Base-by-base conservation (phyloP, 2,797 vertebrate genomes). In the Strix occidentalis region DNA sequence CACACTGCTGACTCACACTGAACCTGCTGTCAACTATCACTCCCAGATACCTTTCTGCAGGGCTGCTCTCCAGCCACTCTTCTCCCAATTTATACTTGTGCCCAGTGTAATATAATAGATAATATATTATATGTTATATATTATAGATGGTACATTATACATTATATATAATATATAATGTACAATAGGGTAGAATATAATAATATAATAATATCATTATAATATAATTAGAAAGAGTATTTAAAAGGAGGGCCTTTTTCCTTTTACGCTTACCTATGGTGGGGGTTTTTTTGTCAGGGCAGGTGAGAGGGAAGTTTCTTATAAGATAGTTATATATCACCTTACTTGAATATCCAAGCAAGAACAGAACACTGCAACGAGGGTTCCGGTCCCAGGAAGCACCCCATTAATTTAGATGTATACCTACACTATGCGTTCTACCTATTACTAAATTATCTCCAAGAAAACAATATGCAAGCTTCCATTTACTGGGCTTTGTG, bases 281-380 rank as follows among this genome's bases (percentile, higher is more conserved):
- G 2, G 2, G 0, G 5, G 17, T n/a, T 25, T 43, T 54, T 53
- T 35, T 43, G 10, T 19, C 1, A 1, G 5, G 10, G 6, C 8
- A 4, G 4, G 3, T 58, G 9, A 13, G 8, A 25, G 8, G 35
- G 19, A 50, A 48, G 11, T 57, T 77, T 81, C 48, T 28, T 51
- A 21, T 48, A 46, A 64, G 19, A 25, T 16, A 50, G n/a, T 41
- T 91, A 39, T 31, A 9, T 41, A 35, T 35, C 29, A 41, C 9
- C 16, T 69, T 69, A 11, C 25, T 79, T 75, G 23, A 51, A 35
- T 75, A 64, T 26, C 6, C 17, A 63, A 43, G 54, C 14, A 77
- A 56, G 43, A 28, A n/a, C 13, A 72, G 54, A 76, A 74, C 25
- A 25, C 8, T 41, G 37, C 21, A 84, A 25, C 29, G 68, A 51